Evolutionary conservation across 2,888 invertebrate species (phyloP), one percentile per base, ranked within the genome.

Genomic region (Mythimna albipuncta): DNA sequence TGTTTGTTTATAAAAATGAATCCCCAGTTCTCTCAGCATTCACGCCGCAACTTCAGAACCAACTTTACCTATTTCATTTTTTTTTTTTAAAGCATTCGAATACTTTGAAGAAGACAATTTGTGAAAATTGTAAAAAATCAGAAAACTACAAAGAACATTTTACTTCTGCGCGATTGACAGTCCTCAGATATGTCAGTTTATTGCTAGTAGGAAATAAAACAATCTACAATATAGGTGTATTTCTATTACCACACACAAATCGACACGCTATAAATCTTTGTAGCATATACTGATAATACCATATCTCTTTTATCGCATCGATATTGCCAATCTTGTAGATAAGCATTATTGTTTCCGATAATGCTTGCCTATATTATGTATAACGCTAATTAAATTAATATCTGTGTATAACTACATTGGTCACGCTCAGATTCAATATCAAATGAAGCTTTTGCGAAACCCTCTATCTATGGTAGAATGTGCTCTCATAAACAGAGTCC

Each of bases 291-390:
- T 69, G 73, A 80, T 76, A 81, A 52, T 38, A 65, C 41, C 47
- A 57, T 78, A 81, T 85, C 80, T 72, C 35, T 71, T 76, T 67
- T 85, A 83, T 82, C 83, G 61, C 41, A 26, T 26, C 54, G 83
- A 85, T 83, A 85, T 85, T 72, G 79, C 38, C 85, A 85, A 83
- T 83, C 83, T 77, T 77, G 74, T 75, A 65, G 83, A 83, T 83
- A 85, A 82, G 61, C 69, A 32, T 71, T 84, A 84, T 75, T 82
- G 73, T 79, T 50, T 38, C 54, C 58, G 79, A 83, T 83, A 82
- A 79, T 47, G 66, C 57, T 70, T 41, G 64, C 61, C 47, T 47
- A 62, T 54, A 66, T 75, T 54, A 66, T 75, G 70, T 65, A 44
- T 78, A 84, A 69, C 38, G 35, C 55, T 83, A 79, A 83, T 83